Percentiles rank a stretch among this genome's conserved stretches.
These are phyloP conservation scores for Aradophagus sp. DNA, from an alignment of 1,140 invertebrate species.

Conservation along the genomic window DNA sequence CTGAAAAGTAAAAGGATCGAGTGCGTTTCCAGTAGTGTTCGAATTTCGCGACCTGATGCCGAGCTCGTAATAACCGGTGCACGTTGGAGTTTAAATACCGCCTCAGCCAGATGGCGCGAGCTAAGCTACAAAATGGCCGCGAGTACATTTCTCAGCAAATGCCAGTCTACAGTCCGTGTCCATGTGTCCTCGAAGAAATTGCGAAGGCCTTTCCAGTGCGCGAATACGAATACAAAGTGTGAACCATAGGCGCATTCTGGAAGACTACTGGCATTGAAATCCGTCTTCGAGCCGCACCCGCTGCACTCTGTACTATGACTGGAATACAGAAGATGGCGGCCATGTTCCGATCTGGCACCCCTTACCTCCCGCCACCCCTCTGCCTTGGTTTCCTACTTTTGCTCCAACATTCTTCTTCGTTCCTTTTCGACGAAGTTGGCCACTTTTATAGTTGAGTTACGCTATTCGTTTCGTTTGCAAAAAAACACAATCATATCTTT, in stretches of 20 bases:
- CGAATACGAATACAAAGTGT: conserved; percentile 69
- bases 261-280: conserved; percentile 74
- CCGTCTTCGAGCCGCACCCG: conserved; percentile 67
- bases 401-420: conserved; percentile 7
- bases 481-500: too few relatives aligned
- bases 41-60: too few relatives aligned
- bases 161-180: too few relatives aligned
- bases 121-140: conserved; percentile 63
- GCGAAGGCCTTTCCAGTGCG: conserved; percentile 59
- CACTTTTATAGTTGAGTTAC: too few relatives aligned
- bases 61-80: too few relatives aligned
- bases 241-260: conserved; percentile 65
- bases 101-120: conserved; percentile 61
- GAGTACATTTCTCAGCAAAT: too few relatives aligned
- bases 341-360: conserved; percentile 70
- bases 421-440: too few relatives aligned
- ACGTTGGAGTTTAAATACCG: too few relatives aligned
- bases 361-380: conserved; percentile 33
- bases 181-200: conserved; percentile 64
- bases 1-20: neutral
- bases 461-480: too few relatives aligned
- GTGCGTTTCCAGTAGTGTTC: too few relatives aligned
- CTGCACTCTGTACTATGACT: conserved; percentile 65
- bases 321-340: conserved; percentile 73
- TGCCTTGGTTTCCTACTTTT: conserved; percentile 19